These are phyloP conservation scores for Melikaiella ostensackeni DNA, from an alignment of 2,888 invertebrate genomes.

Conservation along the genomic window DNA sequence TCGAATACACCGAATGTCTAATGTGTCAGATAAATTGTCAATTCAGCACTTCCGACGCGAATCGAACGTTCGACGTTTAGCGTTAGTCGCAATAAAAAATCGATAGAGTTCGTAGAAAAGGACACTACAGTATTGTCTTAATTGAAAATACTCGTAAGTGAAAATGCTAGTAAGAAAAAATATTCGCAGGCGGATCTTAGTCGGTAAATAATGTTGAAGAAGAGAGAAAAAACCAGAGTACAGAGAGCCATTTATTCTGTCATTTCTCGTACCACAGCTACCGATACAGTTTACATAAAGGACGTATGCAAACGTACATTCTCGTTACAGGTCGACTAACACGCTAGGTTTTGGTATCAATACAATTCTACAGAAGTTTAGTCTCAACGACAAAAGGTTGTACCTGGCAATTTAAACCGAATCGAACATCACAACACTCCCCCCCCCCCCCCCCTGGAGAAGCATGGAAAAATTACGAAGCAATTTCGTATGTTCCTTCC, in stretches of 20 bases:
- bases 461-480: slow-evolving; percentile 23
- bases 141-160: slow-evolving; percentile 1
- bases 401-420: slow-evolving; percentile 24
- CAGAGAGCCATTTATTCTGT: slow-evolving; percentile 71
- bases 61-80: not conserved
- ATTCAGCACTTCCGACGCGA: slow-evolving; percentile 24
- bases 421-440: slow-evolving; percentile 10
- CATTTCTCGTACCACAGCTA: slow-evolving; percentile 70
- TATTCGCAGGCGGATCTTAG: not conserved
- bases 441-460: not conserved
- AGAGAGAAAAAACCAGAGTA: slow-evolving; percentile 55
- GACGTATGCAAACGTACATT: slow-evolving; percentile 71
- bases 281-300: slow-evolving; percentile 69
- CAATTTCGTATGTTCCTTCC: slow-evolving; percentile 41
- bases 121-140: not conserved
- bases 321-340: slow-evolving; percentile 68
- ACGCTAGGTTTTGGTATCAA: slow-evolving; percentile 65
- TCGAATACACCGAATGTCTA: slow-evolving; percentile 7
- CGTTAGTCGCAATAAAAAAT: slow-evolving; percentile 7
- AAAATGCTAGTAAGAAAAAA: slow-evolving; percentile 13
- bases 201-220: slow-evolving; percentile 47
- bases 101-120: slow-evolving; percentile 23
- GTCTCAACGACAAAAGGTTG: slow-evolving; percentile 53
- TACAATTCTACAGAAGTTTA: slow-evolving; percentile 60
- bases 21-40: slow-evolving; percentile 20